Percentiles rank a stretch among this genome's conserved stretches.
Evolutionary conservation across 2,888 invertebrate species (phyloP).

Genomic region (Heliconius hortense): DNA sequence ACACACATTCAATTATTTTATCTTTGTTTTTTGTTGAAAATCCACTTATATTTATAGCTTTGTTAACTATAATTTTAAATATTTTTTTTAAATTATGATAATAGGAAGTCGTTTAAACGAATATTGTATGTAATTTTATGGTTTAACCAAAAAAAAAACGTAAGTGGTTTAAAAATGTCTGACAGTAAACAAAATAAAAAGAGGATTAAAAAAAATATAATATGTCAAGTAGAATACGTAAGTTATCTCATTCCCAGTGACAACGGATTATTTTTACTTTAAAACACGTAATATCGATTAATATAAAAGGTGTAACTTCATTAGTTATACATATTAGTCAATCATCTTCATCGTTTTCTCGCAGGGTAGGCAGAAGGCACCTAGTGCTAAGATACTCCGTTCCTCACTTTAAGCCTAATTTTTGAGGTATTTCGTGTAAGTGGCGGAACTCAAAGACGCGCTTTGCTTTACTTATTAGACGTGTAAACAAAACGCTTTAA

Average conservation of each 20-base stretch:
- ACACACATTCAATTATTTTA: slow-evolving; percentile 22
- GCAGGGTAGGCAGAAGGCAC: too few species aligned
- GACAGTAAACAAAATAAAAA: background rate
- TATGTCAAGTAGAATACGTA: too few species aligned
- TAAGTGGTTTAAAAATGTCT: background rate
- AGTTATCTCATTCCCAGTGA: background rate
- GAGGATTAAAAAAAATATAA: background rate
- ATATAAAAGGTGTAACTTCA: too few species aligned
- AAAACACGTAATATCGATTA: background rate
- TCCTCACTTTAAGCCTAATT: too few species aligned
- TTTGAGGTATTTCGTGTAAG: too few species aligned
- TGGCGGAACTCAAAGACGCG: background rate
- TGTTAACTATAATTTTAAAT: slow-evolving; percentile 5
- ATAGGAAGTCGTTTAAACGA: slow-evolving; percentile 2
- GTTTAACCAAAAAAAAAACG: background rate
- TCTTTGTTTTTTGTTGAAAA: slow-evolving; percentile 24
- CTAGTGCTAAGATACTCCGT: too few species aligned
- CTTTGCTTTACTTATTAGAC: background rate
- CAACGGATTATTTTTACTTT: background rate
- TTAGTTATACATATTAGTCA: too few species aligned
- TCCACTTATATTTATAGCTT: background rate
- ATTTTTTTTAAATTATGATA: background rate
- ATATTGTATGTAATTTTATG: background rate
- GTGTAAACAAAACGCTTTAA: background rate
- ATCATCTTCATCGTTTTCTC: too few species aligned